These are phyloP conservation scores for Patella depressa DNA, from an alignment of 2,888 invertebrate genomes.

Conservation along the genomic window DNA sequence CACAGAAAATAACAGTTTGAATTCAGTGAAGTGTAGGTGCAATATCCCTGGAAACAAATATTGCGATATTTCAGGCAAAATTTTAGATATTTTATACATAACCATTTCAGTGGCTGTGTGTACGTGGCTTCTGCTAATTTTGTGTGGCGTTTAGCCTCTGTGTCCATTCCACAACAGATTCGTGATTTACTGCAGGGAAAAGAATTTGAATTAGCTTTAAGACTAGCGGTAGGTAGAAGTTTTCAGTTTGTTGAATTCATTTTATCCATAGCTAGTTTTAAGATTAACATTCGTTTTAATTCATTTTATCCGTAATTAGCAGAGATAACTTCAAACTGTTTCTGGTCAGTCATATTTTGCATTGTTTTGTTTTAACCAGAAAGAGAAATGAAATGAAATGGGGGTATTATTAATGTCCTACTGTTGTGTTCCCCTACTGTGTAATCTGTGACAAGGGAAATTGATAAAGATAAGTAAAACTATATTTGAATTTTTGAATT, in stretches of 20 bases:
- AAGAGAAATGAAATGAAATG: neutral
- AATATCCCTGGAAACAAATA: no score
- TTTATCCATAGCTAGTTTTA: neutral
- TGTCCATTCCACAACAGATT: conserved; percentile 87
- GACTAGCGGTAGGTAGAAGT: conserved; percentile 82
- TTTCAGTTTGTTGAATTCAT: neutral
- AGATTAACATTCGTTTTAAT: no score
- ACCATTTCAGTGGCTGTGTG: conserved; percentile 77
- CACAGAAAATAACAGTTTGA: no score
- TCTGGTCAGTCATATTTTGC: no score
- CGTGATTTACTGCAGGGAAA: conserved; percentile 87
- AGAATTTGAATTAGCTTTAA: conserved; percentile 93
- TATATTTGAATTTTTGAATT: neutral
- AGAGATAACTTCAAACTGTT: no score
- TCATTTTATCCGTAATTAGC: no score
- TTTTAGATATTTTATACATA: neutral
- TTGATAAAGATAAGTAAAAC: neutral
- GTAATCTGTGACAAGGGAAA: neutral
- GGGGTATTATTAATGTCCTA: no score
- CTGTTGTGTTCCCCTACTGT: neutral
- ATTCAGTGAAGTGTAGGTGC: no score
- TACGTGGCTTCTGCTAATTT: conserved; percentile 90
- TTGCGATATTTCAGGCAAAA: no score
- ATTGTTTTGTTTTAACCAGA: neutral
- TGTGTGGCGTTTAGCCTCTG: conserved; percentile 81